Base-by-base conservation (phyloP, 2,113 vertebrate genomes). In the Phocoena sinus region DNA sequence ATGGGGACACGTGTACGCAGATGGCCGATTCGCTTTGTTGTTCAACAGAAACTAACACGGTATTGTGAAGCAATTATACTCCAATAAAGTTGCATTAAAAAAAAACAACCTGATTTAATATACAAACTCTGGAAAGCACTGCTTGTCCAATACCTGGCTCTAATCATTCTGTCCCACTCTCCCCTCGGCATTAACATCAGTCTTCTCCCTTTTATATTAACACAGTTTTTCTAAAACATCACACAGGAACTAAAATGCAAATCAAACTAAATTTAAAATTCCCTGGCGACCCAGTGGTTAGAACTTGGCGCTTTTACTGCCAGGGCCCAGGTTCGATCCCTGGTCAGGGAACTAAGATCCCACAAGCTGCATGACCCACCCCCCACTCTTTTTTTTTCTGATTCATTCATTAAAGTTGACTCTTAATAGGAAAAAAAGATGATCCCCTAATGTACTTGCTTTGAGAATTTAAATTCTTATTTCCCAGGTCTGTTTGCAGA, bases 181-280 rank as follows among this genome's bases (percentile, higher is more conserved):
- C 44, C 47, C 25, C 71, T 94, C 60, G 28, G 60, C 56, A 47
- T 14, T 77, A 67, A 70, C 56, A 74, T 8, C 73, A 44, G 63
- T 44, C 38, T 38, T 56, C 44, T 36, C 62, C 33, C 47, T 79
- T 44, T 17, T 68, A 44, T 41, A 36, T 26, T 63, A 81, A 71
- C 47, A 50, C 15, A 31, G 8, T 50, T 65, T 71, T 65, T 77
- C 68, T 62, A 74, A 92, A 92, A 44, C 62, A 86, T 47, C 74
- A 83, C 23, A 33, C 0, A 63, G 71, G 26, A 76, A 76, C 5
- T 86, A 70, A 68, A 67, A 0, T 71, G 21, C 26, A 95, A 94
- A 95, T 77, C 65, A 84, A 92, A 89, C 33, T 80, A 50, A 62
- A 87, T 53, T 91, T 83, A 58, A 92, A 95, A 25, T 80, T 80